phyloP scores from a whole-genome alignment of 2,113 vertebrate genomes.

The Alethe castanea region DNA sequence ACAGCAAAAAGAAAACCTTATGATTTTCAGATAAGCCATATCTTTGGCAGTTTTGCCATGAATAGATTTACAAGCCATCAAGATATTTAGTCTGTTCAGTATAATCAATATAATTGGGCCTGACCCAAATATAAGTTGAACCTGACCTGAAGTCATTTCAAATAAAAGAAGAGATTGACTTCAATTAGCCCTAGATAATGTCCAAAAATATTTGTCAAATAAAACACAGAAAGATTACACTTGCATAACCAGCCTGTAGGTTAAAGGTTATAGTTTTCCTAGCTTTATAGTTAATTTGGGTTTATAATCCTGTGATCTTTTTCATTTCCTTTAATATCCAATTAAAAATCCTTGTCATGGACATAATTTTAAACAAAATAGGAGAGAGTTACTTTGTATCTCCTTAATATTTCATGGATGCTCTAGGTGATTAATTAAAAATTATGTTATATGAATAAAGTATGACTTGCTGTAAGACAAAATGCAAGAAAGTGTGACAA shows the following conservation, averaged over 20 bases:
- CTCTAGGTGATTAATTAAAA: conserved; percentile 39
- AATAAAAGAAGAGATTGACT: neutral
- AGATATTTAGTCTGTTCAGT: neutral
- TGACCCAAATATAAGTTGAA: conserved; percentile 16
- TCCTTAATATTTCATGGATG: conserved; percentile 2
- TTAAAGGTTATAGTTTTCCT: neutral
- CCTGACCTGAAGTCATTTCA: neutral
- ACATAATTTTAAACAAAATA: conserved; percentile 43
- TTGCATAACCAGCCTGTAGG: neutral
- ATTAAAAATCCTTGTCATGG: conserved; percentile 21
- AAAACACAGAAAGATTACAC: neutral
- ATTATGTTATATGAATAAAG: conserved; percentile 42
- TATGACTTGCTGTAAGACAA: neutral
- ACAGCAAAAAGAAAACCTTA: fast-evolving
- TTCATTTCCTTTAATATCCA: neutral
- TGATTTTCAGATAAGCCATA: neutral
- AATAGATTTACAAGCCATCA: neutral
- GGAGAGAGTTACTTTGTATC: neutral
- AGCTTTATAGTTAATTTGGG: neutral
- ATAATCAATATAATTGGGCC: conserved; percentile 46
- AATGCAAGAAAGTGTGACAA: neutral
- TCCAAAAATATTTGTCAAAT: conserved; percentile 26
- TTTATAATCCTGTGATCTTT: neutral
- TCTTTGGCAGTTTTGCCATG: neutral
- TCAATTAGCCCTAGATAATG: conserved; percentile 18